These are phyloP conservation scores for Sylvietta virens DNA, from an alignment of 2,113 vertebrate species.

Conservation along the genomic window DNA sequence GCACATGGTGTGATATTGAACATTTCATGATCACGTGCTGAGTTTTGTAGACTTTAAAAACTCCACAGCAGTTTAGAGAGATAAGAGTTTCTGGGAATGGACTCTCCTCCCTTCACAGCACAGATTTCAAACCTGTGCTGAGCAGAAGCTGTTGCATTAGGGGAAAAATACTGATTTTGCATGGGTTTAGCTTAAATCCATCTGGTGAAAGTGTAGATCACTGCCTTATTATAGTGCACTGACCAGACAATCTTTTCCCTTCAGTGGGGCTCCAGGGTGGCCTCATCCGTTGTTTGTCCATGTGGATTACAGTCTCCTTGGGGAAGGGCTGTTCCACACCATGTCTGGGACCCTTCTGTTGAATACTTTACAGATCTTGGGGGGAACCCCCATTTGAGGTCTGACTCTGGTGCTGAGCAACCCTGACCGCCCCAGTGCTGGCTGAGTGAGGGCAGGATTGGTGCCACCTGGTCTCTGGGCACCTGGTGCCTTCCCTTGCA, in stretches of 20 bases:
- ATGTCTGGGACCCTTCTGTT: not conserved
- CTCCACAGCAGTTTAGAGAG: not conserved
- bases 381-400: not conserved
- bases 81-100: not conserved
- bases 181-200: not conserved
- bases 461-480: not conserved
- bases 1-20: not conserved
- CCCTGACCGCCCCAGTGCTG: not conserved
- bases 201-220: not conserved
- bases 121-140: not conserved
- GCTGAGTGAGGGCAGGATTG: not conserved
- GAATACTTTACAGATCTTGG: too few relatives aligned
- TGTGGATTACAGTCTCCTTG: not conserved
- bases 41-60: not conserved
- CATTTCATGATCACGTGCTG: not conserved
- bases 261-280: not conserved
- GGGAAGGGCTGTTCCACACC: not conserved
- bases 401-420: not conserved
- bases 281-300: fast-evolving
- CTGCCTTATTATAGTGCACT: not conserved
- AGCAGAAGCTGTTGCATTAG: not conserved
- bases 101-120: not conserved
- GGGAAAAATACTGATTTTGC: not conserved
- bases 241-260: not conserved
- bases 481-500: not conserved